Evolutionary conservation across 1,140 invertebrate genomes (phyloP), one percentile per base, ranked within the genome.

Genomic region (Streblospio benedicti): DNA sequence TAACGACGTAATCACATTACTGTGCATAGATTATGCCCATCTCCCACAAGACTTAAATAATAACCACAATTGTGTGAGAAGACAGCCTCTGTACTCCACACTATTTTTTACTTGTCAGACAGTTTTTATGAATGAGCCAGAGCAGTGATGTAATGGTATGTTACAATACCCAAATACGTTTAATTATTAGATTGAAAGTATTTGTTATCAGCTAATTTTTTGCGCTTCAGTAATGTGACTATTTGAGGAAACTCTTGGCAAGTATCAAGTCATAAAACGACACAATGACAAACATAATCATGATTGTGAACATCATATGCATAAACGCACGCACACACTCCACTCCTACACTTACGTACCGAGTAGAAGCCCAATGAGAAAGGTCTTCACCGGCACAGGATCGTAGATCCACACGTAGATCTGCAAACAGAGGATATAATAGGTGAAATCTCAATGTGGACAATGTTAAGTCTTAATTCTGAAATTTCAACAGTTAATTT

Each of bases 371-470:
- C 96, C 96, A 71, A 94, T 89, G 63, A 97, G 81, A 87, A 94
- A 98, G 72, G 97, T 97, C 80, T 93, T 91, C 60, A 93, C 84
- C 9, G 94, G 93, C 68, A 96, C 93, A 3, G 95, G 95, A 77
- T 99, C 95, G 80, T 97, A 99, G 58, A 99, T 89, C 97, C 97
- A 99, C 16, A 99, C 95, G 80, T 97, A 99, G 2, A 95, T 90
- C 74, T 82, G 69, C 12, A 71, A 65, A 31, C 63, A 55, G 51
- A 18, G 35, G 38, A 12, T 41, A 41, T 12, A 41, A 41, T 41
- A n/a, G n/a, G n/a, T n/a, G 38, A 55, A 4, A 64, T 35, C 25
- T 27, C 9, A 41, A 23, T 2, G 1, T 56, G 27, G 25, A 23
- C 38, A 23, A 9, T 23, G 23, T 38, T 12, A 57, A 35, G 16